phyloP scores from a whole-genome alignment of 2,113 vertebrate genomes.

The Capreolus pygargus region DNA sequence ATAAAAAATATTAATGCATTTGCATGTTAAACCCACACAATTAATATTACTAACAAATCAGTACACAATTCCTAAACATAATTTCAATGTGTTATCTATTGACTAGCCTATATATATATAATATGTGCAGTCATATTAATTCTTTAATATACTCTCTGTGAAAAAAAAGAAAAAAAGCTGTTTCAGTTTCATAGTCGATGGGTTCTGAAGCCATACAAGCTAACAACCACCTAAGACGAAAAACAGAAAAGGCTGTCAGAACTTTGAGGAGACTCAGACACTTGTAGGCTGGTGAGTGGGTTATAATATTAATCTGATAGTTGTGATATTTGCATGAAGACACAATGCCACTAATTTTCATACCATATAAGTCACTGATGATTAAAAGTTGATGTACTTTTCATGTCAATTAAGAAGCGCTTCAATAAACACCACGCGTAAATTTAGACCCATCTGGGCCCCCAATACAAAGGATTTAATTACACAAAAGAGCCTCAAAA shows the following conservation, averaged over 20 bases:
- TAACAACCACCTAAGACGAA: not conserved
- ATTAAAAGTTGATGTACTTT: not conserved
- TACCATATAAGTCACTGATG: not conserved
- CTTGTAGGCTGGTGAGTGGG: not conserved
- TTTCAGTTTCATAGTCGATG: not conserved
- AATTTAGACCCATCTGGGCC: not conserved
- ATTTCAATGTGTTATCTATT: not conserved
- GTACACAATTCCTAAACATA: not conserved
- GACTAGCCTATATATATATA: not conserved
- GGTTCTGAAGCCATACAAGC: not conserved
- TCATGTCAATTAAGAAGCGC: not conserved
- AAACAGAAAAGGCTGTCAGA: not conserved
- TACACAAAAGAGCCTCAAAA: not conserved
- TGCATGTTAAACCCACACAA: not conserved
- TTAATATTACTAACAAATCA: not conserved
- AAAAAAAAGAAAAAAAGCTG: too few relatives aligned
- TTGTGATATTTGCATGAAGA: slow-evolving; percentile 13
- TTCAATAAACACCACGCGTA: slow-evolving; percentile 1
- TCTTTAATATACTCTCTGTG: not conserved
- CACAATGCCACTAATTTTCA: slow-evolving; percentile 18
- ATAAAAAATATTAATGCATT: not conserved
- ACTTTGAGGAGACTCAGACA: not conserved
- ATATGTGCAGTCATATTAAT: not conserved
- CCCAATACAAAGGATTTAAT: slow-evolving; percentile 22
- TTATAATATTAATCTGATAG: slow-evolving; percentile 34